Conservation (phyloP, 2,797 vertebrate species). For the Amniataba percoides region DNA sequence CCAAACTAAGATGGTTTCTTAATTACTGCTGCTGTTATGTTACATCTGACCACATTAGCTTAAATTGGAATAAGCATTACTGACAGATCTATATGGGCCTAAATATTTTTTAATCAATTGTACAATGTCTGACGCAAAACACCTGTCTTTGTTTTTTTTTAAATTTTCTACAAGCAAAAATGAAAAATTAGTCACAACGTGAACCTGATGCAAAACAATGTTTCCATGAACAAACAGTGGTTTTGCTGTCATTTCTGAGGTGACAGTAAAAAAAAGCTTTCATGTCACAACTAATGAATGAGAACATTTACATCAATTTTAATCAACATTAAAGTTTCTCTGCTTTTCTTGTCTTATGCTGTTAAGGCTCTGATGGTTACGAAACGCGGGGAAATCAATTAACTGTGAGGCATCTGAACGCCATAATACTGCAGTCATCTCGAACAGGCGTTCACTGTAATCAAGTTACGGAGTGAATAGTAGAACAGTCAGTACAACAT, state of each 20-base stretch:
- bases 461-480: not conserved
- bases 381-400: not conserved
- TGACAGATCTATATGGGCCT: not conserved
- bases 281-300: not conserved
- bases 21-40: not conserved
- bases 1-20: not conserved
- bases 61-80: not conserved
- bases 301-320: not conserved
- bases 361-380: not conserved
- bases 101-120: not conserved
- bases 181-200: not conserved
- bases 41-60: not conserved
- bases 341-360: not conserved
- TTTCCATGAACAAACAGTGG: not conserved
- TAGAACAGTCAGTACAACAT: not conserved
- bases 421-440: not conserved
- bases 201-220: not conserved
- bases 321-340: not conserved
- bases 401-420: not conserved
- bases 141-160: not conserved
- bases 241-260: not conserved
- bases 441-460: constrained; percentile 4
- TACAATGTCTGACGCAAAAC: not conserved
- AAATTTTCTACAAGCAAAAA: not conserved
- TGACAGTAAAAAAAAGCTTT: not conserved